Conservation (phyloP, 2,113 vertebrate genomes). For the Prochilodus magdalenae region DNA sequence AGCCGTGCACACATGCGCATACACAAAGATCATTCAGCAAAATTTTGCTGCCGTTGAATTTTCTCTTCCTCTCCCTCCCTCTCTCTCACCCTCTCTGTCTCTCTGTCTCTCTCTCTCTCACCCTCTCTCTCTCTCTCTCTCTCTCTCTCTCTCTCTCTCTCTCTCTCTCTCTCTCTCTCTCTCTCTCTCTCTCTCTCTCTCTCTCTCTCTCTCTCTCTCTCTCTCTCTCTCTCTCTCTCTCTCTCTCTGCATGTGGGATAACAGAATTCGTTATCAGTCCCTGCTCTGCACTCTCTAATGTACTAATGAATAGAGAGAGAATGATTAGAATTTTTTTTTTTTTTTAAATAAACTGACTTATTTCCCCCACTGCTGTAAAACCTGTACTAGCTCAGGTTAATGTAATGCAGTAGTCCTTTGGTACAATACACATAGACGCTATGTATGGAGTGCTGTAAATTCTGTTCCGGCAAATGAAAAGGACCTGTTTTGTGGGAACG, state of each 20-base stretch:
- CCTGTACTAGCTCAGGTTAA: not conserved
- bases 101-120: not conserved
- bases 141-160: not conserved
- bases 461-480: conserved; percentile 35
- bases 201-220: not conserved
- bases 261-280: conserved; percentile 59
- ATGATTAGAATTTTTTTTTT: conserved; percentile 44
- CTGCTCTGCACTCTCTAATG: conserved; percentile 29
- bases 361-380: conserved; percentile 12
- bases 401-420: conserved; percentile 12
- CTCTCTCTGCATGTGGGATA: not conserved
- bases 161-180: not conserved
- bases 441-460: conserved; percentile 33
- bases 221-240: not conserved
- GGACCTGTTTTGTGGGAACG: conserved; percentile 16
- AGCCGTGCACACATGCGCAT: not conserved
- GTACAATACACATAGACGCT: not conserved
- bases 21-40: not conserved
- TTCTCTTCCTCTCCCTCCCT: not conserved
- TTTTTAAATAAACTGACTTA: not conserved
- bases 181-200: not conserved
- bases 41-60: not conserved
- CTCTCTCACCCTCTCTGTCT: not conserved
- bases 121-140: not conserved
- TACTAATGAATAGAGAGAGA: conserved; percentile 60